These are phyloP conservation scores for Cryptoblepharus egeriae DNA, from an alignment of 2,797 vertebrate genomes.

Conservation along the genomic window DNA sequence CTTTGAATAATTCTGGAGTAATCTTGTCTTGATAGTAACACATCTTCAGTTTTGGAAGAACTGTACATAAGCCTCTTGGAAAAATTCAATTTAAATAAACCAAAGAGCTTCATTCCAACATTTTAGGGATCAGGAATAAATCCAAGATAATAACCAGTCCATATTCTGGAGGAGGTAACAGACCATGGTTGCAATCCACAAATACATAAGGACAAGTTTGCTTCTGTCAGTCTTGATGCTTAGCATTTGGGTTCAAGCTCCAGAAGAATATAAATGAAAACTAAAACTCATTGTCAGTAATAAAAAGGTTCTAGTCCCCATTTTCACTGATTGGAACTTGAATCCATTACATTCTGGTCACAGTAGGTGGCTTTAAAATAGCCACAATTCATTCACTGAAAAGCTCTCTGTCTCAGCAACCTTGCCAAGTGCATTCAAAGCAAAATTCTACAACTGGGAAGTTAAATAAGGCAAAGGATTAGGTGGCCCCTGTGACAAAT, in stretches of 20 bases:
- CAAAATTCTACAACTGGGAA: neutral
- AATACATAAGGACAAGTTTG: neutral
- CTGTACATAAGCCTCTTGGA: neutral
- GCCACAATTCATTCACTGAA: neutral
- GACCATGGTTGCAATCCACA: neutral
- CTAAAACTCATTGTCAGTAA: neutral
- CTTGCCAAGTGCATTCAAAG: neutral
- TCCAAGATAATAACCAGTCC: neutral
- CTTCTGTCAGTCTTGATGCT: neutral
- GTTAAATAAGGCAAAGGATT: constrained; percentile 1
- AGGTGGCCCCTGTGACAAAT: constrained; percentile 83
- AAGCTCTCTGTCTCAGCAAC: neutral
- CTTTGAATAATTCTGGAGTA: neutral
- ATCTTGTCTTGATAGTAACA: neutral
- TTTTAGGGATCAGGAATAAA: neutral
- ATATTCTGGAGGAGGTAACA: neutral
- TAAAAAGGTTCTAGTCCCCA: neutral
- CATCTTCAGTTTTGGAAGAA: too few species aligned
- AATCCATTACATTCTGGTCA: neutral
- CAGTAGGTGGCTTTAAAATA: neutral
- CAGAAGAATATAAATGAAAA: neutral
- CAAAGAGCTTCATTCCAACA: constrained; percentile 3
- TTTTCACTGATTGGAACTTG: neutral
- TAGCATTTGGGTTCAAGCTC: neutral
- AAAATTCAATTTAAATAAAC: neutral